Evolutionary conservation across 2,113 vertebrate species (phyloP).

Genomic region (Corythoichthys intestinalis): DNA sequence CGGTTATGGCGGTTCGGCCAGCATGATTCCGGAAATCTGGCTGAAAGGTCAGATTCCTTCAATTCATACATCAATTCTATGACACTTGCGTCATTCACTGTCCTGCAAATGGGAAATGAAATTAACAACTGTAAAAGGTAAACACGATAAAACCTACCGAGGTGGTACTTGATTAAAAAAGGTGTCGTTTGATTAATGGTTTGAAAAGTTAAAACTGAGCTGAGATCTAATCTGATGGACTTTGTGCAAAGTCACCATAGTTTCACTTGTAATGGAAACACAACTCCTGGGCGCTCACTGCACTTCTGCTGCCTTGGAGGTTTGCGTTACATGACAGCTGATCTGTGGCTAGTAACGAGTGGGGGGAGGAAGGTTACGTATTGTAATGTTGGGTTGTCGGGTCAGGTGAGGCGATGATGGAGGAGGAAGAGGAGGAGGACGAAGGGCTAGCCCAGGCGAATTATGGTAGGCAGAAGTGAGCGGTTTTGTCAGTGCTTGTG

Average conservation of each 20-base stretch:
- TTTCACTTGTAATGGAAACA: constrained; percentile 31
- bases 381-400: not conserved
- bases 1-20: too few species aligned
- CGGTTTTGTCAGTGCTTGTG: constrained; percentile 94
- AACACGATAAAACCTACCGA: too few species aligned
- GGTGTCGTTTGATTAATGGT: too few species aligned
- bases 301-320: constrained; percentile 51
- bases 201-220: not conserved
- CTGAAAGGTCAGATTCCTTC: too few species aligned
- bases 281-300: constrained; percentile 45
- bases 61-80: too few species aligned
- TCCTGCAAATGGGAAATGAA: too few species aligned
- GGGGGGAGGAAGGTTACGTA: not conserved
- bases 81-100: too few species aligned
- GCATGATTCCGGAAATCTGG: too few species aligned
- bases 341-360: constrained; percentile 29
- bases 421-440: constrained; percentile 24
- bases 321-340: constrained; percentile 80
- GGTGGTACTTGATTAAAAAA: too few species aligned
- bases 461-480: constrained; percentile 84
- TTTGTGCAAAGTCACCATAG: not conserved
- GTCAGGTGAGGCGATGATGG: constrained; percentile 31
- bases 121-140: too few species aligned
- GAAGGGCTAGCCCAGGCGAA: constrained; percentile 31
- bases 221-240: not conserved